A percentile compares a stretch with the other conserved stretches of the same genome.
These are phyloP conservation scores for Halictus quadricinctus DNA, from an alignment of 2,888 invertebrate species.

Conservation along the genomic window DNA sequence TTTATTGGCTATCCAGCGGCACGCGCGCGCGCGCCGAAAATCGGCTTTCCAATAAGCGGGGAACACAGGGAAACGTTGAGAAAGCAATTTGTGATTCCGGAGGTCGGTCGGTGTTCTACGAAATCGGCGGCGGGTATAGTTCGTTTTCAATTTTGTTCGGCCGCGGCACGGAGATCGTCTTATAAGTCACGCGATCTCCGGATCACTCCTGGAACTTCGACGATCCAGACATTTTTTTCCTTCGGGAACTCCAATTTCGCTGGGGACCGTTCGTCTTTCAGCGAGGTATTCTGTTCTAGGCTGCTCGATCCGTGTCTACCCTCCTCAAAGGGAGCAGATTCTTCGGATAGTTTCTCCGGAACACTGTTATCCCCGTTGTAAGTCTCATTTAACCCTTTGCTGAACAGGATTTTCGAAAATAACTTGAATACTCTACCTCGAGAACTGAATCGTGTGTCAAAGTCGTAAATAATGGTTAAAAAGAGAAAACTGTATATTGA, in stretches of 20 bases:
- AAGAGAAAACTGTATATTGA: too few species aligned
- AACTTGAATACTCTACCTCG: too few species aligned
- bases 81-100: conserved; percentile 38
- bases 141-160: conserved; percentile 42
- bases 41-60: conserved; percentile 29
- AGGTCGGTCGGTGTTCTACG: conserved; percentile 22
- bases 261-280: neutral
- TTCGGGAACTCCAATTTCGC: neutral
- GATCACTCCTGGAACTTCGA: neutral
- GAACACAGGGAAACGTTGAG: conserved; percentile 22
- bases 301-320: neutral
- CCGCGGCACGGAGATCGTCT: conserved; percentile 13
- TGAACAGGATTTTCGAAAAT: neutral
- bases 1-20: conserved; percentile 17
- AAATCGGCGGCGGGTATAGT: conserved; percentile 19
- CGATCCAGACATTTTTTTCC: conserved; percentile 9
- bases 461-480: too few species aligned
- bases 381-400: neutral
- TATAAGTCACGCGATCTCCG: conserved; percentile 27
- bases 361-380: neutral
- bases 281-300: neutral
- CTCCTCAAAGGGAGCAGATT: neutral
- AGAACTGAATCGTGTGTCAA: too few species aligned
- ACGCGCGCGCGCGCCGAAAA: conserved; percentile 1
- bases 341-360: neutral